Evolutionary conservation across 1,140 invertebrate genomes (phyloP).

Genomic region (Drosophila ananassae): DNA sequence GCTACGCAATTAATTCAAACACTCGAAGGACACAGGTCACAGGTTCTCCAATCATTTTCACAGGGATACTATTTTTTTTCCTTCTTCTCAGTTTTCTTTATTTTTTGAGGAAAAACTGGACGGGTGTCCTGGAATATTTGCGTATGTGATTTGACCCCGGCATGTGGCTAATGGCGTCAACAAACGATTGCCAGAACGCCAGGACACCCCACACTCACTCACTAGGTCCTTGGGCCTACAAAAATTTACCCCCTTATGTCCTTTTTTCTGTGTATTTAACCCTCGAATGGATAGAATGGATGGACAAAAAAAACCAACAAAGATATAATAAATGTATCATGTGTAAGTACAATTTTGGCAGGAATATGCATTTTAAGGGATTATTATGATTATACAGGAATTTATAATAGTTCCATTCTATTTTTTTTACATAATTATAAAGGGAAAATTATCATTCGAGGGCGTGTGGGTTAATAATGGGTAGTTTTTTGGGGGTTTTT

Average conservation of each 20-base stretch:
- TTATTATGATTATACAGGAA: slow-evolving; percentile 4
- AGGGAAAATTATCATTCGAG: not conserved
- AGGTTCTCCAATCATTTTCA: slow-evolving; percentile 48
- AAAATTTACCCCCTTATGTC: not conserved
- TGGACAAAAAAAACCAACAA: not conserved
- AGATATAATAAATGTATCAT: slow-evolving; percentile 5
- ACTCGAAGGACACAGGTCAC: slow-evolving; percentile 71
- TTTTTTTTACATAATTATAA: not conserved
- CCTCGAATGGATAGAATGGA: not conserved
- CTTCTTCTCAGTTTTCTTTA: not conserved
- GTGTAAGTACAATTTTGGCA: slow-evolving; percentile 9
- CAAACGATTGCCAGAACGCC: slow-evolving; percentile 59
- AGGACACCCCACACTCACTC: slow-evolving; percentile 14
- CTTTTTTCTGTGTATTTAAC: slow-evolving; percentile 2
- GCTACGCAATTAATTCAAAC: slow-evolving; percentile 80
- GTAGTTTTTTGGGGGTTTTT: not conserved
- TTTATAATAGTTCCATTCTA: not conserved
- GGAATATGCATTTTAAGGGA: slow-evolving; percentile 3
- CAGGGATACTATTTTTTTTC: not conserved
- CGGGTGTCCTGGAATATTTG: slow-evolving; percentile 49
- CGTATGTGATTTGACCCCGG: slow-evolving; percentile 67
- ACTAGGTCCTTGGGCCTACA: not conserved
- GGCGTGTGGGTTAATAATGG: not conserved
- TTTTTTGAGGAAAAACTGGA: slow-evolving; percentile 4
- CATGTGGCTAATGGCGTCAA: slow-evolving; percentile 74